phyloP scores from a whole-genome alignment of 2,113 vertebrate species.

The Charina bottae region DNA sequence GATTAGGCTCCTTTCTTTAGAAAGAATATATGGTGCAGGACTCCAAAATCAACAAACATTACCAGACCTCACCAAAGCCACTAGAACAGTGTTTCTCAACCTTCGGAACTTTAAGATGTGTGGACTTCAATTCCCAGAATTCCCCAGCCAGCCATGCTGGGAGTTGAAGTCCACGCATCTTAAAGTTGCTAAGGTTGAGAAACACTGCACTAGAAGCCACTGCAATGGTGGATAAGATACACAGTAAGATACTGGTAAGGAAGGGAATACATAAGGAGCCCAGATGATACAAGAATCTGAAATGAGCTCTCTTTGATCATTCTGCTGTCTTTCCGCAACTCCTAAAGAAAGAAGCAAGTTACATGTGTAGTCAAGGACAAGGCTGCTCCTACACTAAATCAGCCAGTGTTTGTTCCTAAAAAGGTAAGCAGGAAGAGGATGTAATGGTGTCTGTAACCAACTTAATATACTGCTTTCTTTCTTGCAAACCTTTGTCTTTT shows the following conservation, averaged over 20 bases:
- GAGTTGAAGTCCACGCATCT: too few relatives aligned
- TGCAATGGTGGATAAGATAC: neutral
- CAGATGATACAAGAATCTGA: neutral
- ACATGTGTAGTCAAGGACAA: neutral
- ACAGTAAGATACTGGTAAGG: neutral
- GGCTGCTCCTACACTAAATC: neutral
- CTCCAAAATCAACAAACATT: neutral
- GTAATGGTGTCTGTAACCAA: neutral
- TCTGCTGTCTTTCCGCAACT: neutral
- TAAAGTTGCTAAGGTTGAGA: too few relatives aligned
- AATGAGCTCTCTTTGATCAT: neutral
- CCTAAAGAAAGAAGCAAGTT: neutral
- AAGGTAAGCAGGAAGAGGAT: neutral
- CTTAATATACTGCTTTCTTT: neutral
- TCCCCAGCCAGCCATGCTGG: too few relatives aligned
- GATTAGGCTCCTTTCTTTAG: neutral
- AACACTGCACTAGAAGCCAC: neutral
- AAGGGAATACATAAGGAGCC: neutral
- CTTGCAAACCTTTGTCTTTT: neutral
- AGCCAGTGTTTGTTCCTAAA: neutral
- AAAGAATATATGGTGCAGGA: neutral
- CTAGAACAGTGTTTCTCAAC: neutral
- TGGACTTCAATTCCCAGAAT: too few relatives aligned
- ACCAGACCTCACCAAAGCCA: neutral
- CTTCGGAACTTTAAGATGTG: too few relatives aligned